phyloP scores from a whole-genome alignment of 2,888 invertebrate species.

The Eupithecia exiguata region DNA sequence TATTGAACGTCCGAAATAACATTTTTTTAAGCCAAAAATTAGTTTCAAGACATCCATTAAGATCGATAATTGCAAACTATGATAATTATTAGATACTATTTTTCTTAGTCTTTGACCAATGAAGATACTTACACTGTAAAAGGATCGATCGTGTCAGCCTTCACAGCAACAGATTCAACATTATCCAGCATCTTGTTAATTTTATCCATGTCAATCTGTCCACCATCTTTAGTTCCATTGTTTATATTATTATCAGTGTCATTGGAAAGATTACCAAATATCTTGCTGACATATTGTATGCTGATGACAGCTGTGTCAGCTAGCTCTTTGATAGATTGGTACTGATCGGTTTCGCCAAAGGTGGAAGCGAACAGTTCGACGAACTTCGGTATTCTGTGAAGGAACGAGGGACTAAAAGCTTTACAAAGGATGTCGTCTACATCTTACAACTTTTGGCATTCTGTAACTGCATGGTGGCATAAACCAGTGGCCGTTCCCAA shows the following conservation, averaged over 20 bases:
- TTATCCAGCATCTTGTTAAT: constrained; percentile 57
- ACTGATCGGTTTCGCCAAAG: constrained; percentile 71
- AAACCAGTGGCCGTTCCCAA: background rate
- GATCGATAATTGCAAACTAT: no score
- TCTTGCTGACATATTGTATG: constrained; percentile 63
- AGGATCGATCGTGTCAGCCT: constrained; percentile 55
- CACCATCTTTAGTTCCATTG: constrained; percentile 26
- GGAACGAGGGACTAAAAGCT: background rate
- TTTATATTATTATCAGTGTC: constrained; percentile 31
- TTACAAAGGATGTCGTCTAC: background rate
- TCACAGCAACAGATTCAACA: constrained; percentile 48
- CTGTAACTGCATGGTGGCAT: background rate
- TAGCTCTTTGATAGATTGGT: constrained; percentile 60
- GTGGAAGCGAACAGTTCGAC: constrained; percentile 70
- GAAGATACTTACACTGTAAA: constrained; percentile 71
- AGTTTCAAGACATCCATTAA: no score
- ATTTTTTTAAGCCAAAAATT: no score
- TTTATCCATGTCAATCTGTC: constrained; percentile 40
- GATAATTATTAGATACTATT: no score
- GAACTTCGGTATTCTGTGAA: constrained; percentile 68
- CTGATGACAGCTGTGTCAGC: constrained; percentile 58
- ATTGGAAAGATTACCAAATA: constrained; percentile 51
- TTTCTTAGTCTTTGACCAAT: background rate
- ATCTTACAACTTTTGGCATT: background rate
- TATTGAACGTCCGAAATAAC: no score